These are phyloP conservation scores for Spea multiplicata DNA, from an alignment of 2,113 vertebrate species.

Conservation along the genomic window DNA sequence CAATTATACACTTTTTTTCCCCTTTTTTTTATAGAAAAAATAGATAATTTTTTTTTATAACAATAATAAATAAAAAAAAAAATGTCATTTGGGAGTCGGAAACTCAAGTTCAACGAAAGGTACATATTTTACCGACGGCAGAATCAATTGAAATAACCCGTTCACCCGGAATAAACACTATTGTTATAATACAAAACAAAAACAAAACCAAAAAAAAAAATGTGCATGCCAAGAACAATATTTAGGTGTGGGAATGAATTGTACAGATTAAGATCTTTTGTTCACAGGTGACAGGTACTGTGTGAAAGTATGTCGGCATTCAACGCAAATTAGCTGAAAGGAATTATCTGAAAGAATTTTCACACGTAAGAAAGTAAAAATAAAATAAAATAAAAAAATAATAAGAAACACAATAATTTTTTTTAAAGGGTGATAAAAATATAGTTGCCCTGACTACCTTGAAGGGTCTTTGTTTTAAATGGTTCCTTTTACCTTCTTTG, in stretches of 20 bases:
- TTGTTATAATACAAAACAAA: not conserved
- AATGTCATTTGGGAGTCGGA: not conserved
- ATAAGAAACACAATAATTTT: no score
- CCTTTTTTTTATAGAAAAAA: no score
- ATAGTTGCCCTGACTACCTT: not conserved
- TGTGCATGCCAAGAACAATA: slow-evolving; percentile 5
- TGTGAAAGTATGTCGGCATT: not conserved
- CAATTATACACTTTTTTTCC: not conserved
- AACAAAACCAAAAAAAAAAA: not conserved
- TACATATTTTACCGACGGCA: not conserved
- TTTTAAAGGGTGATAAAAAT: no score
- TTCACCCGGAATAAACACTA: slow-evolving; percentile 6
- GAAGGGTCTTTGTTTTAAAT: not conserved
- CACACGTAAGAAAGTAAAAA: not conserved
- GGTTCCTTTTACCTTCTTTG: no score
- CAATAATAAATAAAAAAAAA: no score
- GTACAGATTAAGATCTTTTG: not conserved
- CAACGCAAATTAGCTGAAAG: not conserved
- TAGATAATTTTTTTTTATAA: no score
- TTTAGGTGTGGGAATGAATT: not conserved
- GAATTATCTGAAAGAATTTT: not conserved
- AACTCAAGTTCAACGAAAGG: not conserved
- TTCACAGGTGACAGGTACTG: not conserved
- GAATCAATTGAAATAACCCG: slow-evolving; percentile 19
- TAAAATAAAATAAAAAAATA: not conserved